Conservation (phyloP, 2,888 invertebrate genomes). For the Dolichomitus sp. region DNA sequence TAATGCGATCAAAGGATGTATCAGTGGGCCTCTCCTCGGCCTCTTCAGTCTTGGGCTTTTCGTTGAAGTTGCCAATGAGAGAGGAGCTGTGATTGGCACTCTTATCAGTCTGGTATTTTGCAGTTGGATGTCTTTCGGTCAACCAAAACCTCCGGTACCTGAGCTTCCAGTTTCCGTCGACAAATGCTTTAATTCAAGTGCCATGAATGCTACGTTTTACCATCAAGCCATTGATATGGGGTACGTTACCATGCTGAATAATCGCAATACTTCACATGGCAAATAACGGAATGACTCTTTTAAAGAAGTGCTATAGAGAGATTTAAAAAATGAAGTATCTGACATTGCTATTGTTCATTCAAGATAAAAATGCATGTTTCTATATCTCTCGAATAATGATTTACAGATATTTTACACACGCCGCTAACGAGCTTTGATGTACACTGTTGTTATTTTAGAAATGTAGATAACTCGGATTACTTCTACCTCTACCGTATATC, state of each 20-base stretch:
- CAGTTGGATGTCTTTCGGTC: conserved; percentile 12
- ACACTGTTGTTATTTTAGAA: conserved; percentile 55
- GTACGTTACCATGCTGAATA: background rate
- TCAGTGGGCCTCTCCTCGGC: conserved; percentile 95
- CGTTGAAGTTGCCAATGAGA: conserved; percentile 92
- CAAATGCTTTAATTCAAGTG: conserved; percentile 69
- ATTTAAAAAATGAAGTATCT: too few species aligned
- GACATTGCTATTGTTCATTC: too few species aligned
- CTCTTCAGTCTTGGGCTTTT: conserved; percentile 95
- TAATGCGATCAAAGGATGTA: conserved; percentile 94
- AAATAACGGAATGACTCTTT: too few species aligned
- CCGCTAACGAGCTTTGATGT: background rate
- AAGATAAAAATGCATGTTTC: too few species aligned
- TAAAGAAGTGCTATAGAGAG: too few species aligned
- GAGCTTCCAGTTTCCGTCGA: conserved; percentile 72
- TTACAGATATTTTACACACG: too few species aligned
- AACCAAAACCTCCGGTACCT: conserved; percentile 67
- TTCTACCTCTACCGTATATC: conserved; percentile 91
- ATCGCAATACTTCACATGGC: background rate
- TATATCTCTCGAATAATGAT: too few species aligned
- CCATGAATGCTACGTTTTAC: background rate
- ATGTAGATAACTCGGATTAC: conserved; percentile 80
- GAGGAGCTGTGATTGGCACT: conserved; percentile 77
- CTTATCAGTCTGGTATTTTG: conserved; percentile 71
- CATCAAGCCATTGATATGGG: background rate